Base-by-base conservation (phyloP, 2,888 invertebrate species). In the Odontocerum albicorne region DNA sequence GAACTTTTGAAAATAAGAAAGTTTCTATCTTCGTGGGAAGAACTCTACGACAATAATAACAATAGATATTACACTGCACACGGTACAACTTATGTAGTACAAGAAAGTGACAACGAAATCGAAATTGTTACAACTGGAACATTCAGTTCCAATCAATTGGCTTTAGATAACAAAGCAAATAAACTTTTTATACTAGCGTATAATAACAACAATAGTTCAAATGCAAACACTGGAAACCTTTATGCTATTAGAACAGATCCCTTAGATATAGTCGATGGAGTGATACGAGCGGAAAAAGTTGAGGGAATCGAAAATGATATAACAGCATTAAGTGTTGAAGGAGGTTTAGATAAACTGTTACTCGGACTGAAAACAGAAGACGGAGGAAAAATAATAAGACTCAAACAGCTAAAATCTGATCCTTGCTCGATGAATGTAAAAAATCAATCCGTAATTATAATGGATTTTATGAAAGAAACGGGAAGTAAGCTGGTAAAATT, bases 391-490 rank as follows among this genome's bases (percentile, higher is more conserved):
- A 20, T 49, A n/a, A 15, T 49, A 13, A 31, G 49, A 12, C 22
- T 49, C 8, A 39, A 22, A 3, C 36, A 21, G 12, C 38, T 31
- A 8, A 15, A 17, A 3, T 20, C 27, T 8, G 20, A 51, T 13
- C 51, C 51, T 4, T 51, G 51, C 13, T 36, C 44, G 2, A 21
- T 13, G 10, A 45, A 16, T 10, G 33, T 16, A 17, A 17, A 17
- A 17, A 19, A 15, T 16, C 16, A 38, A 15, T n/a, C n/a, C n/a
- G 10, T 4, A 12, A 19, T 33, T 12, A 45, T 45, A 8, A 17
- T 33, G 8, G n/a, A 32, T 19, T 13, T 45, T 16, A 47, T 47
- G 13, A 22, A 47, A 16, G 47, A 47, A 22, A 36, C 47, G 8
- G 13, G 17, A 21, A 17, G 12, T 2, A 36, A 47, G 22, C 12